Conservation (phyloP, 2,888 invertebrate species). For the Hydrotaea cyrtoneurina region DNA sequence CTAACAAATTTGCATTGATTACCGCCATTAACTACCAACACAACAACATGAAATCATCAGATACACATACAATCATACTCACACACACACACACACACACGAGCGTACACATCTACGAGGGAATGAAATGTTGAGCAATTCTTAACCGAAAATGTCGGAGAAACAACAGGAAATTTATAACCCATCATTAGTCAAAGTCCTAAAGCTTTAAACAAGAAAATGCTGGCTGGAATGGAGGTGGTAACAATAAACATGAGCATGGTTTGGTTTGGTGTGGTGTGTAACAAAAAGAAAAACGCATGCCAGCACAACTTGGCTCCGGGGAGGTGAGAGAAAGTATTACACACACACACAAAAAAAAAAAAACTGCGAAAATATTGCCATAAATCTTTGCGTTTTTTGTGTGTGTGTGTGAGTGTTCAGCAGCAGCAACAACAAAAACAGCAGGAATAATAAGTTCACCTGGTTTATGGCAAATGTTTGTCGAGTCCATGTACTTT, state of each 20-base stretch:
- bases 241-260: background rate
- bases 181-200: slow-evolving; percentile 45
- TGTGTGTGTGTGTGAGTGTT: background rate
- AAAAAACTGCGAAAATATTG: slow-evolving; percentile 41
- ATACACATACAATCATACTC: background rate
- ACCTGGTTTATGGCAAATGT: slow-evolving; percentile 23
- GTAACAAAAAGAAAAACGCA: background rate
- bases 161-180: slow-evolving; percentile 42
- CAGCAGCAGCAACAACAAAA: background rate
- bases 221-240: background rate
- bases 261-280: too few species aligned
- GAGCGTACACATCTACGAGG: background rate
- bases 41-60: slow-evolving; percentile 21
- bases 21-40: slow-evolving; percentile 24
- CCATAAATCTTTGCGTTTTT: slow-evolving; percentile 53
- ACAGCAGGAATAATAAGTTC: background rate
- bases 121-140: background rate
- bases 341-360: slow-evolving; percentile 25
- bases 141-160: slow-evolving; percentile 20
- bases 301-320: background rate
- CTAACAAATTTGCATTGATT: slow-evolving; percentile 44
- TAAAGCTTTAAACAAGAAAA: slow-evolving; percentile 29
- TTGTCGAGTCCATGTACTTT: background rate
- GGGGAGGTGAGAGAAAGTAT: background rate
- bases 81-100: background rate